Evolutionary conservation across 2,888 invertebrate species (phyloP), one percentile per base, ranked within the genome.

Genomic region (Trachelus troglodyta): DNA sequence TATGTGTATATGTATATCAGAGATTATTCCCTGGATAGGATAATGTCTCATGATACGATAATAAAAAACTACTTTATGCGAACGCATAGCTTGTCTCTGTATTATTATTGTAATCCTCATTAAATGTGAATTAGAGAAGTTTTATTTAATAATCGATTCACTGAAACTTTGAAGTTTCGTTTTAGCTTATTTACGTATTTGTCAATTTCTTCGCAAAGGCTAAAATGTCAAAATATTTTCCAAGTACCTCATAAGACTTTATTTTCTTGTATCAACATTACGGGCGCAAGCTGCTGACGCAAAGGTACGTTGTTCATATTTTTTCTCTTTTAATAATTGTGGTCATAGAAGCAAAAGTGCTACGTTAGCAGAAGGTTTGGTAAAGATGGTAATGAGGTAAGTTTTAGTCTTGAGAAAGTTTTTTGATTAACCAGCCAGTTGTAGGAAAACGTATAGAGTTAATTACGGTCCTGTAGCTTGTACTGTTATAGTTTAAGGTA

Each of bases 381-480:
- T 85, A 86, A 91, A 90, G 90, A 91, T 91, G 91, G 89, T 91
- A 91, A 91, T 91, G 91, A 91, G 91, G 88, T 88, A 90, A 91
- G 90, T 91, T 91, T 88, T 85, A 85, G 86, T 87, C 87, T 88
- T 89, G 87, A 88, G 85, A 87, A 91, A 91, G 89, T 91, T 91
- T 91, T 91, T 90, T 90, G 89, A 91, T 91, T 91, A 91, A 89
- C 88, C 88, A 77, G 88, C 88, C 88, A 87, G 90, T 90, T 91
- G 89, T 91, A 91, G 81, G 84, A 87, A 85, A 87, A 86, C 85
- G 87, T 86, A 86, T 40, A 40, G 15, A 40, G 4, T 40, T 40
- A 40, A 15, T 40, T 40, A 15, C 40, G 40, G 40, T 6, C 6
- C 6, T 15, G 15, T 15, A 40, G 15, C 15, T 15, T 6, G 15